These are phyloP conservation scores for Turnix velox DNA, from an alignment of 2,113 vertebrate genomes.

Conservation along the genomic window DNA sequence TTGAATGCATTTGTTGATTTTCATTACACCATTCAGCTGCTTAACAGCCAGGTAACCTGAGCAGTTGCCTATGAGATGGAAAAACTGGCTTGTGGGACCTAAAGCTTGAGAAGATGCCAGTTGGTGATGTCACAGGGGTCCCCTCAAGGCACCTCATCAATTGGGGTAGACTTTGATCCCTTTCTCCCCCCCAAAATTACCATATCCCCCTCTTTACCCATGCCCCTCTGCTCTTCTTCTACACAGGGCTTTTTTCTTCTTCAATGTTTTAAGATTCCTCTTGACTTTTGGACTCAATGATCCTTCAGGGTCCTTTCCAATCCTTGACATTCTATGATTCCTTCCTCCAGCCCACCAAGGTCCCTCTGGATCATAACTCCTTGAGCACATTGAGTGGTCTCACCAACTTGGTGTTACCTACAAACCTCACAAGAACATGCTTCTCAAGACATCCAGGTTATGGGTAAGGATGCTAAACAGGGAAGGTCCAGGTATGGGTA, in stretches of 20 bases:
- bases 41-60: slow-evolving; percentile 13
- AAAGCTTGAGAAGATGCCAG: not conserved
- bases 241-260: not conserved
- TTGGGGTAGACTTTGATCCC: not conserved
- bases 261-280: not conserved
- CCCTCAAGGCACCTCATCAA: not conserved
- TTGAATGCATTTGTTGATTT: not conserved
- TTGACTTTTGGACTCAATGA: no score
- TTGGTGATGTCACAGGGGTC: not conserved
- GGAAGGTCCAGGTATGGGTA: rapidly evolving
- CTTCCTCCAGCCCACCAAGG: not conserved
- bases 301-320: no score
- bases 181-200: not conserved
- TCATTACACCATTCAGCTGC: not conserved
- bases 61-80: not conserved
- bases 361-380: not conserved
- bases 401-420: not conserved
- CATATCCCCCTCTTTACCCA: not conserved
- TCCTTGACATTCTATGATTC: no score
- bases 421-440: rapidly evolving
- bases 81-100: not conserved
- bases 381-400: not conserved
- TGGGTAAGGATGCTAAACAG: not conserved
- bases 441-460: not conserved
- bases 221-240: not conserved